phyloP scores from a whole-genome alignment of 2,797 vertebrate species.

The Lerista edwardsae region DNA sequence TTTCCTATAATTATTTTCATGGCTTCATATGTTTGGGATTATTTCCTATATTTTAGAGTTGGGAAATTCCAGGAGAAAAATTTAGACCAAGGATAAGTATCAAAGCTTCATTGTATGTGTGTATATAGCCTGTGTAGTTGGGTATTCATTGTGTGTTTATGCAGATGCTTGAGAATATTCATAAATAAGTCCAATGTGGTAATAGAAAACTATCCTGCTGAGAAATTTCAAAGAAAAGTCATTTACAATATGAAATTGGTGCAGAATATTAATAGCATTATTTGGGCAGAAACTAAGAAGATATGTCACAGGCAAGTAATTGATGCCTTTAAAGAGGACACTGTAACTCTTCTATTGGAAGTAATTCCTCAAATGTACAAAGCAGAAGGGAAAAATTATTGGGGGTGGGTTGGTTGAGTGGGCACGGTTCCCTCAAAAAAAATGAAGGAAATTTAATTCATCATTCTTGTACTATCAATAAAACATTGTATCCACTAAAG shows the following conservation, averaged over 20 bases:
- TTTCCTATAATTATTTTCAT: slow-evolving; percentile 36
- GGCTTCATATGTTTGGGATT: slow-evolving; percentile 4
- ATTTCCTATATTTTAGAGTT: slow-evolving; percentile 8
- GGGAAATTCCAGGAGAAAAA: slow-evolving; percentile 24
- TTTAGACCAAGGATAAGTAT: not conserved
- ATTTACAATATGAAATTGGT: slow-evolving; percentile 40
- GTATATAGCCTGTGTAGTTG: slow-evolving; percentile 4
- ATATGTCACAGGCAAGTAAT: slow-evolving; percentile 34
- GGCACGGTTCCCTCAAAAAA: slow-evolving; percentile 48
- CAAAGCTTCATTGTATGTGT: not conserved
- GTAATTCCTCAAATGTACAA: slow-evolving; percentile 37
- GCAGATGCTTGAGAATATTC: slow-evolving; percentile 38
- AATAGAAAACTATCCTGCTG: slow-evolving; percentile 35
- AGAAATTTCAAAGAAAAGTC: slow-evolving; percentile 29
- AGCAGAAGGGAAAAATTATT: slow-evolving; percentile 12
- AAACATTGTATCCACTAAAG: slow-evolving; percentile 1
- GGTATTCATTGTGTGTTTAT: slow-evolving; percentile 27
- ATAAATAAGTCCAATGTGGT: slow-evolving; percentile 48
- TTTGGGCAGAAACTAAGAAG: slow-evolving; percentile 23
- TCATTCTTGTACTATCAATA: slow-evolving; percentile 37
- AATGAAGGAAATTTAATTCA: not conserved
- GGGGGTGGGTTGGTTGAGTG: not conserved
- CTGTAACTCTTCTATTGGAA: slow-evolving; percentile 18
- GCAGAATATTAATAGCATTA: slow-evolving; percentile 40
- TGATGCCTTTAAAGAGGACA: slow-evolving; percentile 36